Percentiles rank a stretch among this genome's conserved stretches.
These are phyloP conservation scores for Cotesia chilonis DNA, from an alignment of 1,140 invertebrate species.

Conservation along the genomic window DNA sequence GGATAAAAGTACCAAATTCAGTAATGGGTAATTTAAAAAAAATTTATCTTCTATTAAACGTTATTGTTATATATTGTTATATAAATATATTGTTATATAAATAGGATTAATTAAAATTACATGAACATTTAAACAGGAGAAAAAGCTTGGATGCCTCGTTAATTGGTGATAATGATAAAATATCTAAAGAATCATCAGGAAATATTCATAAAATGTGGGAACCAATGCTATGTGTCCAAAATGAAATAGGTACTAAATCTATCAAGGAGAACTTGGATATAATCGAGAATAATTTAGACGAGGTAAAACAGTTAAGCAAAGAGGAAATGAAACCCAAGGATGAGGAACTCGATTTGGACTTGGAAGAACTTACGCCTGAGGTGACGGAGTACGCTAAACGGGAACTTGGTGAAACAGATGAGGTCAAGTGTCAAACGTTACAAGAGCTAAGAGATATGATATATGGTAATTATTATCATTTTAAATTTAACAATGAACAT, in stretches of 20 bases:
- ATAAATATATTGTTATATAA: neutral
- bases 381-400: slow-evolving; percentile 63
- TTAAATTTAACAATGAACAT: neutral
- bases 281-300: slow-evolving; percentile 45
- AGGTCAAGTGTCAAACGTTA: slow-evolving; percentile 69
- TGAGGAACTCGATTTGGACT: slow-evolving; percentile 60
- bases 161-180: slow-evolving; percentile 32
- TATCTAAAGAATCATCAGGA: slow-evolving; percentile 22
- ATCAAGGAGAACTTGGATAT: slow-evolving; percentile 24
- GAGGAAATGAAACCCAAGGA: slow-evolving; percentile 47
- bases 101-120: neutral
- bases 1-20: slow-evolving; percentile 9
- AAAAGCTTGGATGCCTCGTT: slow-evolving; percentile 31
- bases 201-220: slow-evolving; percentile 37
- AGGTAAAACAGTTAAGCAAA: slow-evolving; percentile 38
- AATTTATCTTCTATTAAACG: neutral
- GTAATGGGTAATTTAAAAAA: slow-evolving; percentile 12
- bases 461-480: slow-evolving; percentile 69
- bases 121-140: slow-evolving; percentile 18
- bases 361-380: slow-evolving; percentile 58
- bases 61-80: neutral
- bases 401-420: slow-evolving; percentile 66
- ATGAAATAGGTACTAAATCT: slow-evolving; percentile 9
- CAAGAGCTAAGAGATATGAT: slow-evolving; percentile 79
- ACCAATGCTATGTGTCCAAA: slow-evolving; percentile 33